Conservation (phyloP, 2,797 vertebrate species). For the Dermochelys coriacea region DNA sequence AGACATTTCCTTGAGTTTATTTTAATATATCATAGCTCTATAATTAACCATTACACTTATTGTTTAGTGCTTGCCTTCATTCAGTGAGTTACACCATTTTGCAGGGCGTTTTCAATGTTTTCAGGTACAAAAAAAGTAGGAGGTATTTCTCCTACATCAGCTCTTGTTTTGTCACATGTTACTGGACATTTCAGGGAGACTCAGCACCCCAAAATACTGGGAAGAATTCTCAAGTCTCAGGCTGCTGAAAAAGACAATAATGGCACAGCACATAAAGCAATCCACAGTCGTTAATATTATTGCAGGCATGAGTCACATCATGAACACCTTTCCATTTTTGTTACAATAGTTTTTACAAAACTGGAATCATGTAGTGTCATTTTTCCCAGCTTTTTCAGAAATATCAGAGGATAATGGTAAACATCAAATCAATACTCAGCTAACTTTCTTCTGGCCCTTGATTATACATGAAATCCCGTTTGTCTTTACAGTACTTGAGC, state of each 20-base stretch:
- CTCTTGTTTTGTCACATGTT: neutral
- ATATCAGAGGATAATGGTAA: slow-evolving; percentile 16
- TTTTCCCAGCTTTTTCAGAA: neutral
- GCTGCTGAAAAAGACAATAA: neutral
- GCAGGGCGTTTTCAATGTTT: neutral
- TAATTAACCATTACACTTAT: neutral
- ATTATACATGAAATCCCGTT: neutral
- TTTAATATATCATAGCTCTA: neutral
- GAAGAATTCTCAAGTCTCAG: slow-evolving; percentile 3
- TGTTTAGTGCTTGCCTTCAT: neutral
- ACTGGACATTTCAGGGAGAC: neutral
- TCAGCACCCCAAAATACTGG: neutral
- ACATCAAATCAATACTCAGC: neutral
- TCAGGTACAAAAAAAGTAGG: neutral
- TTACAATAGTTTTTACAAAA: neutral
- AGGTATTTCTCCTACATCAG: neutral
- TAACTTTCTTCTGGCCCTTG: slow-evolving; percentile 12
- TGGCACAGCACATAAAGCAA: neutral
- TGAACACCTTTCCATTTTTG: neutral
- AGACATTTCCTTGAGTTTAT: neutral
- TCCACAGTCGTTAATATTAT: neutral
- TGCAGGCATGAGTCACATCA: neutral
- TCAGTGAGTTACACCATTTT: neutral
- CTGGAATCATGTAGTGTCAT: neutral
- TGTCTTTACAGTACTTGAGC: slow-evolving; percentile 29